phyloP scores from a whole-genome alignment of 2,113 vertebrate genomes.

The Sporophila hypoxantha region DNA sequence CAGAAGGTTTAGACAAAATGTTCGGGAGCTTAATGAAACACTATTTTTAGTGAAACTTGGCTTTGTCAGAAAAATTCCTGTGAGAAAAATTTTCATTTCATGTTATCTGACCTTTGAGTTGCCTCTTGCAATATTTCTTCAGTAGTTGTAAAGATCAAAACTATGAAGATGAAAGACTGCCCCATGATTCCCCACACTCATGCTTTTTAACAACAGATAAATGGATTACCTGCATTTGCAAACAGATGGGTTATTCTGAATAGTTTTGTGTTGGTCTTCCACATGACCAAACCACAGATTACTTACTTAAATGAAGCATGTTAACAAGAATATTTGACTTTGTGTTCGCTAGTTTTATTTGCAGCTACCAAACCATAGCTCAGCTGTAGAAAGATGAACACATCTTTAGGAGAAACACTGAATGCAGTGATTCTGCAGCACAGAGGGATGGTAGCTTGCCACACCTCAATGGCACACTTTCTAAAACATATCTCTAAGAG shows the following conservation, averaged over 20 bases:
- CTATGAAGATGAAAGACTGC: not conserved
- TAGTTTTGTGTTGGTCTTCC: not conserved
- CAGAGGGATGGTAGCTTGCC: not conserved
- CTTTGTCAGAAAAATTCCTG: not conserved
- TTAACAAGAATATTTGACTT: not conserved
- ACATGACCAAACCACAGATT: not conserved
- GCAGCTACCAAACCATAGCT: not conserved
- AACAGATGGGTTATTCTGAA: not conserved
- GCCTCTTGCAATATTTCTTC: not conserved
- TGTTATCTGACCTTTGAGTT: not conserved
- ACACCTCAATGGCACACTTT: not conserved
- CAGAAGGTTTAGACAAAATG: not conserved
- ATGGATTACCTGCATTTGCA: not conserved
- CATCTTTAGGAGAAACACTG: not conserved
- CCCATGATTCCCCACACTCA: not conserved
- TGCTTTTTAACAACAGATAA: fast-evolving
- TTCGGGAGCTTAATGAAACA: not conserved
- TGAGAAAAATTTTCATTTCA: not conserved
- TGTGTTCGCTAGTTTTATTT: not conserved
- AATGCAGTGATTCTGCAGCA: not conserved
- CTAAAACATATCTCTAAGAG: not conserved
- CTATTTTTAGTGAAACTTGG: not conserved
- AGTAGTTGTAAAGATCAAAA: not conserved
- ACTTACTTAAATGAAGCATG: not conserved
- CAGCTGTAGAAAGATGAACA: not conserved